Evolutionary conservation across 2,797 vertebrate species (phyloP), one percentile per base, ranked within the genome.

Genomic region (Acrossocheilus fasciatus): DNA sequence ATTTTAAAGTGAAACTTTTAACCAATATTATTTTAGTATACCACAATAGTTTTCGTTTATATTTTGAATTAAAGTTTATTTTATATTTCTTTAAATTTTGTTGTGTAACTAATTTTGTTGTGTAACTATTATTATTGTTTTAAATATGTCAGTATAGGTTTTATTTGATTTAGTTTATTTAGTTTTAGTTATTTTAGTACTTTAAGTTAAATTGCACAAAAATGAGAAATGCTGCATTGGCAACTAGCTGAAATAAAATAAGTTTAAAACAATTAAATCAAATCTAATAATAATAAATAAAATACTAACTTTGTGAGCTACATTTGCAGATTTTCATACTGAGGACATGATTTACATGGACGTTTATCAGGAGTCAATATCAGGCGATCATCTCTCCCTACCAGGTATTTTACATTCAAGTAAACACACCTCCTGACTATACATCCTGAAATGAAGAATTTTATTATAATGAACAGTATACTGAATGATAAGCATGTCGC

Each of bases 271-370:
- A 20, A 64, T 43, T 1, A 1, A 43, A 43, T n/a, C 12, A 54
- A 79, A 17, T 39, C 9, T n/a, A 47, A 30, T 45, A 15, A 68
- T 36, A 81, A 36, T 36, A 18, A 30, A 45, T 64, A 8, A 66
- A 62, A 62, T 18, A 20, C 17, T 81, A 34, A 81, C 43, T 69
- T 50, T 52, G 64, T 69, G 3, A 50, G 9, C 26, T 26, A 57
- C 34, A 57, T 70, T 54, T 82, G 30, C 81, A 82, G 81, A 72
- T 36, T 26, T 72, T 15, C 23, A 41, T 41, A 41, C 64, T 43
- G 34, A 82, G 50, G 66, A 68, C 26, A 39, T 36, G 64, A 7
- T 72, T 70, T 15, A 57, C 81, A 43, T 36, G 20, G 68, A 81
- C 26, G 8, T 14, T 68, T 81, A 50, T 4, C 17, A 68, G 34